Evolutionary conservation across 1,140 invertebrate species (phyloP).

Genomic region (Elymnias hypermnestra): DNA sequence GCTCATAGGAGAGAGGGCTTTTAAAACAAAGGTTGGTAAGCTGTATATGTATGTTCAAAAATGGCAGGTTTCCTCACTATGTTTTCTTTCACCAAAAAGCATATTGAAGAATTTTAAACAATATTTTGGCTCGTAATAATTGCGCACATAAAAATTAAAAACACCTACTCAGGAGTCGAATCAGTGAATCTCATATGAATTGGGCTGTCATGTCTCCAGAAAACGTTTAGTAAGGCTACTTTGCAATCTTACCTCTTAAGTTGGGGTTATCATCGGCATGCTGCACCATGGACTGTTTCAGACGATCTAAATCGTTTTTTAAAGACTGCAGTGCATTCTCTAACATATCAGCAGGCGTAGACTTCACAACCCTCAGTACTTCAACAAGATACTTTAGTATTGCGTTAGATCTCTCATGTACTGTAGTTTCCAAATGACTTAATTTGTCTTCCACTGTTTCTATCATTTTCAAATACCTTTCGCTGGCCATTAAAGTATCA

Average conservation of each 20-base stretch:
- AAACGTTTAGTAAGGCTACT: no score
- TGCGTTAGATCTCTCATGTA: conserved; percentile 42
- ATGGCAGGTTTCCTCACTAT: no score
- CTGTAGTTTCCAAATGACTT: conserved; percentile 38
- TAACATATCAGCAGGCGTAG: conserved; percentile 25
- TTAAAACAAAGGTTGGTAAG: no score
- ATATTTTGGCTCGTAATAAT: no score
- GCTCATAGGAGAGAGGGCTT: no score
- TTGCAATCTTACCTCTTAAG: conserved; percentile 23
- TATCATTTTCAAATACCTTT: conserved; percentile 54
- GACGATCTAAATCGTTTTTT: conserved; percentile 38
- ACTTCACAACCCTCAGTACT: conserved; percentile 36
- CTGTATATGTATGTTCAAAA: no score
- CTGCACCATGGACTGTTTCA: conserved; percentile 27
- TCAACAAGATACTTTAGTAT: conserved; percentile 52
- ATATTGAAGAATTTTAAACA: no score
- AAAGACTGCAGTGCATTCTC: conserved; percentile 30
- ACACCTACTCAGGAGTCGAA: no score
- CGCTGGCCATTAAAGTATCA: conserved; percentile 49
- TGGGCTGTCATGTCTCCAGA: no score
- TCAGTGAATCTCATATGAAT: no score
- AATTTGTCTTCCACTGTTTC: conserved; percentile 47
- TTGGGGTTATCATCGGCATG: conserved; percentile 8
- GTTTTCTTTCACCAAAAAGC: no score
- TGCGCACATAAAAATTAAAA: no score